Evolutionary conservation across 2,797 vertebrate species (phyloP).

Genomic region (Hipposideros larvatus): DNA sequence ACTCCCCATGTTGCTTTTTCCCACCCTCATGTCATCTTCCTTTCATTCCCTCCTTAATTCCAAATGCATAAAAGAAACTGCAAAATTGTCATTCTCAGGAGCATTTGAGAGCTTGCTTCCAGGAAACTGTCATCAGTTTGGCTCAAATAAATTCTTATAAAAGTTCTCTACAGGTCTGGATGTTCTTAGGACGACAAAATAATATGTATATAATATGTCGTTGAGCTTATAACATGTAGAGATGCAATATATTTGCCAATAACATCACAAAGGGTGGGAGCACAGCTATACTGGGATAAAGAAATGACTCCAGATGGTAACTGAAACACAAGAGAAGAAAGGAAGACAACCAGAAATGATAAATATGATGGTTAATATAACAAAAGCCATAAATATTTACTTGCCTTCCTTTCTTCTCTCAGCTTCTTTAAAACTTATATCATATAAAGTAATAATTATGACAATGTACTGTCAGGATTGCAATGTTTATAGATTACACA

Average conservation of each 20-base stretch:
- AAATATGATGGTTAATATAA: background rate
- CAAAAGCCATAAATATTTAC: constrained; percentile 29
- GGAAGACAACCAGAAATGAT: constrained; percentile 14
- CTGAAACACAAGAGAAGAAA: constrained; percentile 51
- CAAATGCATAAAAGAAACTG: background rate
- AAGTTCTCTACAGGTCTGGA: background rate
- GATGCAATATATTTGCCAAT: constrained; percentile 40
- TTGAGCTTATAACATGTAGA: background rate
- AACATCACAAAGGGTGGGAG: constrained; percentile 24
- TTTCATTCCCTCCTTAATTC: background rate
- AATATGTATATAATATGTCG: constrained; percentile 19
- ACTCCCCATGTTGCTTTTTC: background rate
- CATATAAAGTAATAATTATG: constrained; percentile 30
- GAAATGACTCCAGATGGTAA: constrained; percentile 42
- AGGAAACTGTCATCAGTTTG: background rate
- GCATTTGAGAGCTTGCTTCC: background rate
- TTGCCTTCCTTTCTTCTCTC: background rate
- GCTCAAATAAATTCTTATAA: background rate
- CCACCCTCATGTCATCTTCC: background rate
- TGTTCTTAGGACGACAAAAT: background rate
- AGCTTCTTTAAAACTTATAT: background rate
- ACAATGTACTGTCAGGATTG: background rate
- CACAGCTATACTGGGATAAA: background rate
- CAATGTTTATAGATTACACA: background rate
- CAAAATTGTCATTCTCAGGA: background rate